Conservation (phyloP, 2,888 invertebrate genomes). For the Conistra vaccinii region DNA sequence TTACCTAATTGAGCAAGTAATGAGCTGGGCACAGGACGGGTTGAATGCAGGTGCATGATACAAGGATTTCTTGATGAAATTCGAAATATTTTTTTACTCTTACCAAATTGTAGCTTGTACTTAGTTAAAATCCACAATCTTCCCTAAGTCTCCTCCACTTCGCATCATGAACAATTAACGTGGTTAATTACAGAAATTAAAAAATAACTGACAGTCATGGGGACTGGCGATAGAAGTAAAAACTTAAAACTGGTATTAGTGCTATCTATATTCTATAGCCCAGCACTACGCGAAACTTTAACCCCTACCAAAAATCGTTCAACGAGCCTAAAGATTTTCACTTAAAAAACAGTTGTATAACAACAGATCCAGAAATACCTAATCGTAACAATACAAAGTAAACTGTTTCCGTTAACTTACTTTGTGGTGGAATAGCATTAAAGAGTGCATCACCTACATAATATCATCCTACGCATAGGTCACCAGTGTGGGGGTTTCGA, state of each 20-base stretch:
- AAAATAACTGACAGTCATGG: too few relatives aligned
- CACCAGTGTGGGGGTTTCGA: constrained; percentile 40
- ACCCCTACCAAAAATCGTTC: too few relatives aligned
- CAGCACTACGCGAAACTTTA: too few relatives aligned
- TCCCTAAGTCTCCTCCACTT: background rate
- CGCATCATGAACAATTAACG: background rate
- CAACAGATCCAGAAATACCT: background rate
- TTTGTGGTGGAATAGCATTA: constrained; percentile 15
- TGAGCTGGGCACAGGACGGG: constrained; percentile 62
- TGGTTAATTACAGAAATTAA: too few relatives aligned
- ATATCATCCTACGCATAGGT: constrained; percentile 54
- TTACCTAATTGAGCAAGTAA: constrained; percentile 80
- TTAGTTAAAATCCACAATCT: background rate
- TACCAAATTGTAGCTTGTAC: too few relatives aligned
- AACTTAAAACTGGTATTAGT: too few relatives aligned
- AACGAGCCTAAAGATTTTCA: too few relatives aligned
- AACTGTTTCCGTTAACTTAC: constrained; percentile 19
- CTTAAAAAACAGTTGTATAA: background rate
- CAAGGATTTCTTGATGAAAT: constrained; percentile 22
- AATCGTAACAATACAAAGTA: background rate
- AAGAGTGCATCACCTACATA: constrained; percentile 53
- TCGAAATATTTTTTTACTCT: background rate
- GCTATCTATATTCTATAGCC: too few relatives aligned
- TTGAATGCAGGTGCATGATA: constrained; percentile 47
- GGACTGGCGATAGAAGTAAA: too few relatives aligned